Evolutionary conservation across 2,888 invertebrate species (phyloP), one percentile per base, ranked within the genome.

Genomic region (Horisme vitalbata): DNA sequence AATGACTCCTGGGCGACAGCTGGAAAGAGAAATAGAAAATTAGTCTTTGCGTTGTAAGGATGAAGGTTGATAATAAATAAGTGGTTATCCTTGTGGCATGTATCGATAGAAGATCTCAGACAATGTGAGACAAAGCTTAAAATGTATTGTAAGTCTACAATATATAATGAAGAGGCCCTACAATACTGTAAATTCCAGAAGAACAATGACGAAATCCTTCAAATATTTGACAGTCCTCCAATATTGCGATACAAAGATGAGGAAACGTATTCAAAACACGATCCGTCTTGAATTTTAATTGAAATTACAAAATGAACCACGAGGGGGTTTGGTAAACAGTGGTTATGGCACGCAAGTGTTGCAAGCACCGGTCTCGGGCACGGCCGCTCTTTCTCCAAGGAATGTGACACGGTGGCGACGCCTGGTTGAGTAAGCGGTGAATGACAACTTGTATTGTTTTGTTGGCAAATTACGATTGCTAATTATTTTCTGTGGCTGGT

Each of bases 1-100:
- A 97, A 97, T 73, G 90, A 92, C 61, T 95, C 95, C 84, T 96
- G 96, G 63, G 92, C 95, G 71, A 91, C 90, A 71, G 92, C 93
- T 95, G 91, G 23, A 87, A 90, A 67, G 58, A 70, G 63, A 66
- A 57, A 55, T 3, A 38, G 2, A 8, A 23, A 21, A 31, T 48
- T 15, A 48, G 30, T 24, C 14, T 15, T 12, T n/a, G 13, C 26
- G 9, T n/a, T n/a, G n/a, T 11, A 3, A 15, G 2, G 4, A 2
- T 15, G 3, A 6, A 11, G 0, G 12, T 43, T 18, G n/a, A 8
- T 6, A 18, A 9, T 4, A 7, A 6, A 11, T 6, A 4, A 35
- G 2, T 37, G n/a, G 26, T 37, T 21, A 36, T 18, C 1, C n/a
- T 2, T 41, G 33, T 43, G 41, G 30, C 54, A 55, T 47, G 49